Evolutionary conservation across 2,888 invertebrate genomes (phyloP).

Genomic region (Agriopis aurantiaria): DNA sequence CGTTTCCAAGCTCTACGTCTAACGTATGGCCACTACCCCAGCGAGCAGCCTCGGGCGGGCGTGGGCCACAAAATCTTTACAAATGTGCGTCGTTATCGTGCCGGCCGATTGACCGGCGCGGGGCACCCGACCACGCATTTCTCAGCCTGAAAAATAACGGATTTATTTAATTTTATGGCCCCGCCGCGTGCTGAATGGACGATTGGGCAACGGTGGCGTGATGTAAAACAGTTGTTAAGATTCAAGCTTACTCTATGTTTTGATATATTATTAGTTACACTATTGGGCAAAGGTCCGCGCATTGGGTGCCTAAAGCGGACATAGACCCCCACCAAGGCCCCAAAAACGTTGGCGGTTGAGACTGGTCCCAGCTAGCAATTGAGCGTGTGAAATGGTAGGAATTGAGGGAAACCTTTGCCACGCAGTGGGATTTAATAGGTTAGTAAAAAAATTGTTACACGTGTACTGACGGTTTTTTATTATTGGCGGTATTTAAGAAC

Average conservation of each 20-base stretch:
- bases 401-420: too few species aligned
- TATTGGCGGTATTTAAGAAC: too few species aligned
- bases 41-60: slow-evolving; percentile 68
- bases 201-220: slow-evolving; percentile 67
- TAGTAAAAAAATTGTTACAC: too few species aligned
- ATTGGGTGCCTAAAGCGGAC: too few species aligned
- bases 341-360: too few species aligned
- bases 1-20: slow-evolving; percentile 18
- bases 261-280: not conserved
- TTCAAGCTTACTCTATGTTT: not conserved
- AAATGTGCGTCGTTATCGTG: slow-evolving; percentile 84
- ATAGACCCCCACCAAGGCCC: too few species aligned
- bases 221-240: slow-evolving; percentile 19
- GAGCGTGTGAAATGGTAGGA: too few species aligned
- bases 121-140: slow-evolving; percentile 64
- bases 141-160: slow-evolving; percentile 86
- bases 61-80: slow-evolving; percentile 83
- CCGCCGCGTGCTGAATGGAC: slow-evolving; percentile 83
- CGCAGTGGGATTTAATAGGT: too few species aligned
- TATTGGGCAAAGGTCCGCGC: too few species aligned
- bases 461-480: too few species aligned
- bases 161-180: slow-evolving; percentile 86
- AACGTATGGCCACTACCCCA: slow-evolving; percentile 74
- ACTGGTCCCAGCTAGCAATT: too few species aligned
- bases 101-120: slow-evolving; percentile 80